Base-by-base conservation (phyloP, 2,888 invertebrate species). In the Stenotaenia linearis region DNA sequence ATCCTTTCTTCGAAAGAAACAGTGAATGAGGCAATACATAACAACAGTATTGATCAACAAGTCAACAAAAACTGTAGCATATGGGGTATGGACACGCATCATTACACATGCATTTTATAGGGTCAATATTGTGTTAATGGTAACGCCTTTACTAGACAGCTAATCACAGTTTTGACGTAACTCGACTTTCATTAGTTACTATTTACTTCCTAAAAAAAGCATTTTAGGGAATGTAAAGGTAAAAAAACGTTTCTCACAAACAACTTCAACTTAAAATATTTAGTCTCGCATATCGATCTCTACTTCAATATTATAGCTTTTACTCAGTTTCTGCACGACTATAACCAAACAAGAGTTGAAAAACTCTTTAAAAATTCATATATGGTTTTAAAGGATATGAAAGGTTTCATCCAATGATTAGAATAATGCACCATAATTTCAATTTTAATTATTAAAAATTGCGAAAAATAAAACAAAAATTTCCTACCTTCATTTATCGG, bases 401-500 rank as follows among this genome's bases (percentile, higher is more conserved):
- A n/a, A n/a, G n/a, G n/a, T n/a, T n/a, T n/a, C n/a, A n/a, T n/a
- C n/a, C n/a, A n/a, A n/a, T n/a, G n/a, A n/a, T n/a, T n/a, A n/a
- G n/a, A n/a, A n/a, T n/a, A n/a, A n/a, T n/a, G n/a, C n/a, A n/a
- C n/a, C n/a, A n/a, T n/a, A n/a, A n/a, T n/a, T n/a, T n/a, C n/a
- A n/a, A n/a, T n/a, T n/a, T n/a, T n/a, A n/a, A n/a, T n/a, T n/a
- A n/a, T n/a, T n/a, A n/a, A n/a, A 40, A 40, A 7, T 12, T 40
- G 7, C 15, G 7, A 7, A 15, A 40, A 40, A 40, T 12, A 56
- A 56, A 21, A 18, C 25, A 69, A 28, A 15, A 7, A 69, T 69
- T 61, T 61, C 69, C n/a, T 69, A 69, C 69, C 69, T 69, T 69
- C 69, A 69, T 69, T 69, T 28, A 69, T 69, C 15, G 69, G 69